phyloP scores from a whole-genome alignment of 2,113 vertebrate species.

The Zeus faber region DNA sequence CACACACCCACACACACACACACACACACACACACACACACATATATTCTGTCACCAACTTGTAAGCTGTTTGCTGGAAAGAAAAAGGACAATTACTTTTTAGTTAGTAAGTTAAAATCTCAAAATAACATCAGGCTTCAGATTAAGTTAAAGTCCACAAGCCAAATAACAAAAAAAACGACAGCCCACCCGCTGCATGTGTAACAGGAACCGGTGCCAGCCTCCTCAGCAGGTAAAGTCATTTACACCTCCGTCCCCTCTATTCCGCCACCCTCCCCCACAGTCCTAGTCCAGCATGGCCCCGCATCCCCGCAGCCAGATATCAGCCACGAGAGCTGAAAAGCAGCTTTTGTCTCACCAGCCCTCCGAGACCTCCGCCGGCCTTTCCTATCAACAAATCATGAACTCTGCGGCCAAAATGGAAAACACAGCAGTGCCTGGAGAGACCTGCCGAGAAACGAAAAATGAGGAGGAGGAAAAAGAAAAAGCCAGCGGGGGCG shows the following conservation, averaged over 20 bases:
- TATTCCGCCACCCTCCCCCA: constrained; percentile 31
- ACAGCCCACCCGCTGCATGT: constrained; percentile 11
- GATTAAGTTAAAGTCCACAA: background rate
- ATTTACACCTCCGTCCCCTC: constrained; percentile 60
- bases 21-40: background rate
- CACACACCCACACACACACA: background rate
- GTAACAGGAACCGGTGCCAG: constrained; percentile 7
- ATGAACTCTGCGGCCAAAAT: constrained; percentile 40
- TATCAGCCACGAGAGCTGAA: constrained; percentile 54
- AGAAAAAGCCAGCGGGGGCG: background rate
- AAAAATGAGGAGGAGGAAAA: background rate
- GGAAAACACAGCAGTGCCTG: constrained; percentile 26
- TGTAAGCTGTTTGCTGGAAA: no score
- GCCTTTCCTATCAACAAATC: constrained; percentile 52
- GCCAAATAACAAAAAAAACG: background rate
- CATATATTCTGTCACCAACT: no score
- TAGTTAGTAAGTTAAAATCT: no score
- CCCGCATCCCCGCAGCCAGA: constrained; percentile 37
- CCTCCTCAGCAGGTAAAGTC: constrained; percentile 52
- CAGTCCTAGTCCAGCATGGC: constrained; percentile 42
- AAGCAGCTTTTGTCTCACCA: constrained; percentile 57
- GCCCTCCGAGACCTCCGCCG: constrained; percentile 41
- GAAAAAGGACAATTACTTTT: no score
- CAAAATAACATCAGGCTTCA: background rate
- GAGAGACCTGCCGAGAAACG: background rate